Conservation (phyloP, 2,888 invertebrate genomes). For the Aleiodes alternator region DNA sequence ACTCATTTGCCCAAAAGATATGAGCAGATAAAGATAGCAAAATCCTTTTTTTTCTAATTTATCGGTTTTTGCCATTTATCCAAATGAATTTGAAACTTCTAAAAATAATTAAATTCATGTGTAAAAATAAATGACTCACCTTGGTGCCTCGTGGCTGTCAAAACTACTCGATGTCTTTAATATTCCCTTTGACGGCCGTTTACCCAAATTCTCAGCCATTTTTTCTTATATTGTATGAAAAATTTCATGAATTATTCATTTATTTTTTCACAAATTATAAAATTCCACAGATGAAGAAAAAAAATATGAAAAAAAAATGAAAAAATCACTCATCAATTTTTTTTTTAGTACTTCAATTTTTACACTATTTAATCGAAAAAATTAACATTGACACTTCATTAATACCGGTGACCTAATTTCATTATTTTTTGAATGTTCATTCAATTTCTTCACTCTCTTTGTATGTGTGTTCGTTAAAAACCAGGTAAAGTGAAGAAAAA, state of each 20-base stretch:
- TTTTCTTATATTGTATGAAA: slow-evolving; percentile 25
- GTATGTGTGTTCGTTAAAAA: background rate
- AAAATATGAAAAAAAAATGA: background rate
- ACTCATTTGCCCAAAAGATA: background rate
- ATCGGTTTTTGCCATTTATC: too few relatives aligned
- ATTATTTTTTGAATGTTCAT: slow-evolving; percentile 5
- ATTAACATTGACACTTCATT: background rate
- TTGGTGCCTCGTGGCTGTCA: slow-evolving; percentile 81
- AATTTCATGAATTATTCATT: slow-evolving; percentile 14
- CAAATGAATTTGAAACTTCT: background rate
- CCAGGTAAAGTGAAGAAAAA: slow-evolving; percentile 1
- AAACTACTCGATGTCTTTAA: slow-evolving; percentile 94
- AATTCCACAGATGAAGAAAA: background rate
- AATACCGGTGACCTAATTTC: slow-evolving; percentile 30
- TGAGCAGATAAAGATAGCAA: too few relatives aligned
- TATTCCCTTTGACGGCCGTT: slow-evolving; percentile 92
- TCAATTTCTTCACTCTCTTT: background rate
- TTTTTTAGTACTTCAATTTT: background rate
- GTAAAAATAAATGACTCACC: slow-evolving; percentile 60
- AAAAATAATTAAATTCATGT: slow-evolving; percentile 5
- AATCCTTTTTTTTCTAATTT: too few relatives aligned
- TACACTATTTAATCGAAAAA: background rate
- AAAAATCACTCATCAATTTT: background rate
- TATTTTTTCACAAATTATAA: background rate
- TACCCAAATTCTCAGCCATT: slow-evolving; percentile 88